Percentiles rank a stretch among this genome's conserved stretches.
phyloP scores from a whole-genome alignment of 2,888 invertebrate genomes.

The Stratiomys singularior region DNA sequence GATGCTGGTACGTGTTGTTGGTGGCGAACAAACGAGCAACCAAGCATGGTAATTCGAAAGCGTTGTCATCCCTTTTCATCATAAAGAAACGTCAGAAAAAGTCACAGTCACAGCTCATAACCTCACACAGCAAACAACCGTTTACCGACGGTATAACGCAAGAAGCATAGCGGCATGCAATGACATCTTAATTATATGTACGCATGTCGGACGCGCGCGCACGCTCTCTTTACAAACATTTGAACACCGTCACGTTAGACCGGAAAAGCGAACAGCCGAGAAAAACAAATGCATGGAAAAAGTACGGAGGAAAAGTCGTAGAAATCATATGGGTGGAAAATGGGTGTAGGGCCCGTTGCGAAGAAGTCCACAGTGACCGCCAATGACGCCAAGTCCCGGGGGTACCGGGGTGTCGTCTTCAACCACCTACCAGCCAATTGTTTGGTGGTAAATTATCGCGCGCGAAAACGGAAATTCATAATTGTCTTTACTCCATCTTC shows the following conservation, averaged over 20 bases:
- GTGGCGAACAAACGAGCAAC: not conserved
- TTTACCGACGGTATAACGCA: conserved; percentile 37
- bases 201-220: conserved; percentile 37
- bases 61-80: conserved; percentile 18
- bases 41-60: conserved; percentile 13
- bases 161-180: conserved; percentile 31
- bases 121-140: conserved; percentile 42
- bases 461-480: not conserved
- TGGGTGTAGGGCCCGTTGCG: not conserved
- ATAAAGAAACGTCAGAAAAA: conserved; percentile 10
- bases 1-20: not conserved
- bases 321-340: not conserved
- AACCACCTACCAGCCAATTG: not conserved
- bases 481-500: not conserved
- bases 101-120: conserved; percentile 46
- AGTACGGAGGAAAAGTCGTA: not conserved
- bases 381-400: not conserved
- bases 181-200: conserved; percentile 43
- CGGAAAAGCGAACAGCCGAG: conserved; percentile 32
- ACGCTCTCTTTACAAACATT: conserved; percentile 38
- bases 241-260: conserved; percentile 14
- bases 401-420: not conserved
- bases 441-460: not conserved
- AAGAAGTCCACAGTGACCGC: too few relatives aligned
- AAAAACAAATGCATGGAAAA: conserved; percentile 5